Evolutionary conservation across 2,113 vertebrate genomes (phyloP).

Genomic region (Corynorhinus townsendii): DNA sequence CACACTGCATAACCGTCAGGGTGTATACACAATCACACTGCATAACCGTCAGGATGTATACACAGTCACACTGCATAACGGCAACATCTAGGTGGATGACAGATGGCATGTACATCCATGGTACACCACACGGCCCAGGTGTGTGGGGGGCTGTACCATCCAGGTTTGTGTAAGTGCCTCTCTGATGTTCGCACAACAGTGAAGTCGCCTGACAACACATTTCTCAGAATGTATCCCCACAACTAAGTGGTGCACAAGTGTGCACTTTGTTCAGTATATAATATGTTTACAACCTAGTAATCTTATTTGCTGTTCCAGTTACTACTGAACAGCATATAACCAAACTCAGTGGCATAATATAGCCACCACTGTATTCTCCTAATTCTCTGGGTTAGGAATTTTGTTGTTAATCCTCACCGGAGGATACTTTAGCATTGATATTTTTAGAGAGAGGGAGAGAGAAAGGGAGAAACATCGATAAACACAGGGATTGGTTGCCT

Average conservation of each 20-base stretch:
- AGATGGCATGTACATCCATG: accelerated
- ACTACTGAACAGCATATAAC: background rate
- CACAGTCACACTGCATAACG: background rate
- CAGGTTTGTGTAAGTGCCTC: background rate
- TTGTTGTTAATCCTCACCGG: too few relatives aligned
- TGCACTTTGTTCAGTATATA: accelerated
- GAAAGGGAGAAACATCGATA: too few relatives aligned
- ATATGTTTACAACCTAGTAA: background rate
- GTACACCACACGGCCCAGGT: background rate
- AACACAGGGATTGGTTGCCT: too few relatives aligned
- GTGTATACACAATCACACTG: background rate
- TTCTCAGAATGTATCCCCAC: background rate
- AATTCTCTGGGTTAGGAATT: background rate
- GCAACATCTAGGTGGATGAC: background rate
- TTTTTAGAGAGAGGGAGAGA: too few relatives aligned
- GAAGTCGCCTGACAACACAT: background rate
- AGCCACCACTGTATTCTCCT: background rate
- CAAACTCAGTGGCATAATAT: background rate
- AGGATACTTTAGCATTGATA: too few relatives aligned
- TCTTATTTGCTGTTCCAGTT: background rate
- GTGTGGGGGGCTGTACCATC: background rate
- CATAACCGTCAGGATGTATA: accelerated
- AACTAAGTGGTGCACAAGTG: background rate
- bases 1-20: accelerated
- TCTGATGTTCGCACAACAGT: background rate